Percentiles rank a stretch among this genome's conserved stretches.
These are phyloP conservation scores for Varanus salvator DNA, from an alignment of 2,113 vertebrate species.

Conservation along the genomic window DNA sequence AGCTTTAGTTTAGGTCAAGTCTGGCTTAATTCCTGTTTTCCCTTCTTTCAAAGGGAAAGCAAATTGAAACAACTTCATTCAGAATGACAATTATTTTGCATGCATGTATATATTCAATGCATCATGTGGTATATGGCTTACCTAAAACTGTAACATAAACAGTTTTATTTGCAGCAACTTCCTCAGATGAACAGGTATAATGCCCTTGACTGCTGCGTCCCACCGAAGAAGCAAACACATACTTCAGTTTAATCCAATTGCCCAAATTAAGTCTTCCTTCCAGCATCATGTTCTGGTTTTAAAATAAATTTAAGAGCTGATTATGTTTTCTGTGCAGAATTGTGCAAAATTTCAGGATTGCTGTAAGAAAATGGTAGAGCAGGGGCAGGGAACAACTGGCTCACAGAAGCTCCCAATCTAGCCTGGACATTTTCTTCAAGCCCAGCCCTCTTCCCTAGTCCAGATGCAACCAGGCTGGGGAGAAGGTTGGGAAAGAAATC, in stretches of 20 bases:
- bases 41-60: constrained; percentile 21
- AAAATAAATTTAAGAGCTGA: constrained; percentile 56
- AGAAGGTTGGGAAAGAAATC: no score
- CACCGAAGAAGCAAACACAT: constrained; percentile 66
- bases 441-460: no score
- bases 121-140: constrained; percentile 66
- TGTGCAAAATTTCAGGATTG: neutral
- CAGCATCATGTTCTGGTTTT: constrained; percentile 63
- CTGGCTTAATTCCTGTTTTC: constrained; percentile 22
- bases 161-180: constrained; percentile 67
- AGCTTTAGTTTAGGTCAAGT: neutral
- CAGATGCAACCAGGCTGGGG: no score
- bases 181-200: constrained; percentile 80
- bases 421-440: no score
- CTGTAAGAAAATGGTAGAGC: neutral
- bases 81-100: neutral
- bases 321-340: no score
- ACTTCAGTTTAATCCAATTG: constrained; percentile 68
- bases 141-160: constrained; percentile 81
- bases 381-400: no score
- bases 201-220: constrained; percentile 73
- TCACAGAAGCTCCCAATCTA: no score
- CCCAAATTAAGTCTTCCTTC: constrained; percentile 64
- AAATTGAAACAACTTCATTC: constrained; percentile 1
- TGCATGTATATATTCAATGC: constrained; percentile 23